Percentiles rank a stretch among this genome's conserved stretches.
Conservation (phyloP, 2,888 invertebrate genomes). For the Xanthia icteritia region DNA sequence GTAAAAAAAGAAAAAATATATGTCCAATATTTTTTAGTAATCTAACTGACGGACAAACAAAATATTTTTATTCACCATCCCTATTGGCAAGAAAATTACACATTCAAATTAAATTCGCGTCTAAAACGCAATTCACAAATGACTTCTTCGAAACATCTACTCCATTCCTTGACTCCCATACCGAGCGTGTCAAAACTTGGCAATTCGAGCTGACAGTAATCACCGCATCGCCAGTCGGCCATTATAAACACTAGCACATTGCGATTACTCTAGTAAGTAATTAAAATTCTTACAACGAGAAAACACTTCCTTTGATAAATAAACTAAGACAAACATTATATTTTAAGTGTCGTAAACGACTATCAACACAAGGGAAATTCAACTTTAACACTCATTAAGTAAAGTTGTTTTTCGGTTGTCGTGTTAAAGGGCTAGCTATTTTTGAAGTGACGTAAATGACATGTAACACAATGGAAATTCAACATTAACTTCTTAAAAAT, state of each 20-base stretch:
- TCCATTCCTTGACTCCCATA: neutral
- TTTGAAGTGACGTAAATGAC: conserved; percentile 12
- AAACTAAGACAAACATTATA: conserved; percentile 44
- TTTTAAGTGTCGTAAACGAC: conserved; percentile 37
- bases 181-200: conserved; percentile 47
- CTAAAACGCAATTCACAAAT: neutral
- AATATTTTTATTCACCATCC: too few species aligned
- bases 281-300: conserved; percentile 61
- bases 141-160: neutral
- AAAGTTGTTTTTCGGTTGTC: conserved; percentile 6
- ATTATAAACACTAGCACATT: conserved; percentile 53
- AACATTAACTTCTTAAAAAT: neutral
- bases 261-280: conserved; percentile 49
- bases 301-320: conserved; percentile 57
- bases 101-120: neutral
- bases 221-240: conserved; percentile 39
- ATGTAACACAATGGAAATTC: neutral
- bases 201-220: conserved; percentile 61
- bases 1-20: too few species aligned
- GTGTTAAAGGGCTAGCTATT: conserved; percentile 15
- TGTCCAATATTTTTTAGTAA: too few species aligned
- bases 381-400: accelerated
- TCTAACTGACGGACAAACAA: too few species aligned
- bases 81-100: neutral
- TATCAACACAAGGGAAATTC: conserved; percentile 3